phyloP scores from a whole-genome alignment of 2,888 invertebrate genomes.

The Coecobrya sp. region DNA sequence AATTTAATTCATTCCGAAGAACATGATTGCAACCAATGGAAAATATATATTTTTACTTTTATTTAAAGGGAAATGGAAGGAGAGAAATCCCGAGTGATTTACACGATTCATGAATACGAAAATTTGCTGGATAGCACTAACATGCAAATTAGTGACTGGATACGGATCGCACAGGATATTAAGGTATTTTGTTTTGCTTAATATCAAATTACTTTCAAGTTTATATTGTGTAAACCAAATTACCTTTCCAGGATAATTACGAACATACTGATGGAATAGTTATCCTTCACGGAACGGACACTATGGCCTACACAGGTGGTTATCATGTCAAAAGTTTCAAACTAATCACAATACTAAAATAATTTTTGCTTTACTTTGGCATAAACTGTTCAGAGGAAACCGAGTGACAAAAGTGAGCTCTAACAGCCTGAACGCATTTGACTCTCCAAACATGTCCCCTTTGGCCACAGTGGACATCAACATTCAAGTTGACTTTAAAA shows the following conservation, averaged over 20 bases:
- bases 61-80: constrained; percentile 85
- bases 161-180: constrained; percentile 95
- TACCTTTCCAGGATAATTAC: constrained; percentile 90
- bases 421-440: constrained; percentile 93
- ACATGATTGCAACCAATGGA: no score
- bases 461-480: constrained; percentile 94
- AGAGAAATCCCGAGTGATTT: constrained; percentile 88
- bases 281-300: constrained; percentile 98
- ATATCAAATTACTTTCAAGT: constrained; percentile 86
- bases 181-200: no score
- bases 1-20: no score
- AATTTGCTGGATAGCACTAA: constrained; percentile 97
- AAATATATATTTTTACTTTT: background rate
- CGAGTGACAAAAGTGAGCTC: constrained; percentile 93
- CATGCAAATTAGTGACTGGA: constrained; percentile 97
- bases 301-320: constrained; percentile 94
- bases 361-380: constrained; percentile 96
- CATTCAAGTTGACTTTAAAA: constrained; percentile 91
- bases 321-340: no score
- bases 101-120: constrained; percentile 94
- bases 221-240: no score
- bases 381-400: constrained; percentile 96
- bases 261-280: constrained; percentile 97
- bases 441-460: constrained; percentile 95
- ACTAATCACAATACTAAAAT: constrained; percentile 95